phyloP scores from a whole-genome alignment of 2,888 invertebrate species.

The Eudasyphora cyanicolor region DNA sequence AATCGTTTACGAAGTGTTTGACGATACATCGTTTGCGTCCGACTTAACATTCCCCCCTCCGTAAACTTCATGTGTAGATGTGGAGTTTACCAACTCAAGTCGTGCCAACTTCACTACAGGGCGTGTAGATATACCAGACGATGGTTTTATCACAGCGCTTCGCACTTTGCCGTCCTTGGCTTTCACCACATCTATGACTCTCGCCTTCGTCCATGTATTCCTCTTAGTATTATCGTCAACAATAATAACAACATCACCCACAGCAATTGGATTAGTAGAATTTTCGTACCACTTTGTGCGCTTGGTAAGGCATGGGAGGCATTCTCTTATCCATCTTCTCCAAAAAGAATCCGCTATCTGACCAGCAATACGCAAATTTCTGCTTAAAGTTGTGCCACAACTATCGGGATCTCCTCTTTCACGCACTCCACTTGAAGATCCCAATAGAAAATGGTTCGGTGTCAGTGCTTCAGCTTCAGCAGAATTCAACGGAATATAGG shows the following conservation, averaged over 20 bases:
- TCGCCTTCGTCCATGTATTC: neutral
- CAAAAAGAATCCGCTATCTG: neutral
- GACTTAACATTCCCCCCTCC: too few species aligned
- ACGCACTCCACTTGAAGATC: neutral
- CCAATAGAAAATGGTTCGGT: neutral
- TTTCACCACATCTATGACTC: neutral
- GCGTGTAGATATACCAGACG: neutral
- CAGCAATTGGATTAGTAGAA: neutral
- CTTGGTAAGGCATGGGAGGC: neutral
- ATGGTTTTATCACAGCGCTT: neutral
- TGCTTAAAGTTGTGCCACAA: neutral
- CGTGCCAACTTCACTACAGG: neutral
- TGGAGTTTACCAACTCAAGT: too few species aligned
- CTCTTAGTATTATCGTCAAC: neutral
- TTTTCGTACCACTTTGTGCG: slow-evolving; percentile 9
- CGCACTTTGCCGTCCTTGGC: neutral
- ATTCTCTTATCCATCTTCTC: neutral
- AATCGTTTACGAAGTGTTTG: too few species aligned
- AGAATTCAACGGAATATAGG: slow-evolving; percentile 48
- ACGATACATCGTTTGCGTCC: too few species aligned
- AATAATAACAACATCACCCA: slow-evolving; percentile 5
- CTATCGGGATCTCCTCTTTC: neutral
- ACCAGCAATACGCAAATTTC: neutral
- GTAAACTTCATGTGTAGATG: too few species aligned
- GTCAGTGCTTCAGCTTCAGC: slow-evolving; percentile 62